Percentiles rank a stretch among this genome's conserved stretches.
Conservation (phyloP, 2,888 invertebrate species). For the Allolobophora icterica region DNA sequence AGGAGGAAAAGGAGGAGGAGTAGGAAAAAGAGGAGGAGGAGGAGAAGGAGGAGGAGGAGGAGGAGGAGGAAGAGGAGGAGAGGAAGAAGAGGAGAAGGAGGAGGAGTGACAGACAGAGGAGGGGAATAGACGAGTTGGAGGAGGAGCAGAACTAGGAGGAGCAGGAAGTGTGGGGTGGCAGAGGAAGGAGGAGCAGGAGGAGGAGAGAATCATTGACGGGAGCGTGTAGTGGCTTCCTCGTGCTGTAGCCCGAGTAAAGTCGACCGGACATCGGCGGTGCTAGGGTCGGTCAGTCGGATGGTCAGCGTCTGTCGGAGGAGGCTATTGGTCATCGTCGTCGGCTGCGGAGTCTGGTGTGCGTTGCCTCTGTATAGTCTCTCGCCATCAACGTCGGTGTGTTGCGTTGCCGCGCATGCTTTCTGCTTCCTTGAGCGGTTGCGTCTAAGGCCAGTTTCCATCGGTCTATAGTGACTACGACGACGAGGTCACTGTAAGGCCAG, state of each 20-base stretch:
- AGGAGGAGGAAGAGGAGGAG: neutral
- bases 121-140: neutral
- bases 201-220: neutral
- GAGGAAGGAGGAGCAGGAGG: neutral
- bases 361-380: neutral
- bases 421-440: neutral
- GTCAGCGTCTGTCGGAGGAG: neutral
- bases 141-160: conserved; percentile 6
- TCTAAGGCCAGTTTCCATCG: neutral
- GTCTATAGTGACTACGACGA: too few species aligned
- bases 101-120: neutral
- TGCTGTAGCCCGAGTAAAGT: neutral
- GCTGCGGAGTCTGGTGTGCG: neutral
- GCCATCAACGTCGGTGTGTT: neutral
- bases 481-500: neutral
- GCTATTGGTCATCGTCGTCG: neutral
- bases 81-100: neutral
- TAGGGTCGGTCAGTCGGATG: neutral
- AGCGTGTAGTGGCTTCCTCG: neutral
- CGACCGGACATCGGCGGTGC: neutral
- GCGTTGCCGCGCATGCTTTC: neutral
- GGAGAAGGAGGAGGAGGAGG: neutral
- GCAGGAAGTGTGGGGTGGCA: neutral
- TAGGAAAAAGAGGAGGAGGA: neutral
- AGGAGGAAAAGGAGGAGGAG: neutral